Percentiles rank a stretch among this genome's conserved stretches.
Conservation (phyloP, 2,797 vertebrate genomes). For the Ptychobarbus kaznakovi region DNA sequence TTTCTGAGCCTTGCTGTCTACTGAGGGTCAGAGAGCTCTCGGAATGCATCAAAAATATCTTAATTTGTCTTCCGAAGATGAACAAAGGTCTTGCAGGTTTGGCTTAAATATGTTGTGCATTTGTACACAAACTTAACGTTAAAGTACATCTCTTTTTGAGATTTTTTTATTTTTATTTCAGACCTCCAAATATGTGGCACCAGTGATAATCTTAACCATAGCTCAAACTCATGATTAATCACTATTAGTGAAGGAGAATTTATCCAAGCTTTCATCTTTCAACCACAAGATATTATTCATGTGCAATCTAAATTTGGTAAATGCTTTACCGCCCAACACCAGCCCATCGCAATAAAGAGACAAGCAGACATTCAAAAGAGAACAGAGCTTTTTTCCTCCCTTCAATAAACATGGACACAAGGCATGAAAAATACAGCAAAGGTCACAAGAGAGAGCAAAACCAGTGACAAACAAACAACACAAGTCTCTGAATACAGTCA, state of each 20-base stretch:
- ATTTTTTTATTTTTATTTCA: not conserved
- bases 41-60: not conserved
- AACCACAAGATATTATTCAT: not conserved
- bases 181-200: not conserved
- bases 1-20: not conserved
- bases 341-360: slow-evolving; percentile 40
- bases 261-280: not conserved
- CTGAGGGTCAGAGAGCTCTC: not conserved
- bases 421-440: slow-evolving; percentile 54
- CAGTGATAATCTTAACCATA: not conserved
- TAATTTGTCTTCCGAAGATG: not conserved
- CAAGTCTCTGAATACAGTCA: slow-evolving; percentile 26
- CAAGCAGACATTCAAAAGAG: slow-evolving; percentile 46
- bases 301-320: not conserved
- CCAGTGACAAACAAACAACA: slow-evolving; percentile 22
- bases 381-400: slow-evolving; percentile 42
- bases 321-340: not conserved
- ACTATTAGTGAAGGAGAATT: not conserved
- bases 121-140: not conserved
- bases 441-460: slow-evolving; percentile 39
- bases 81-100: not conserved
- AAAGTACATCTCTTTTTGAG: not conserved
- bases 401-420: slow-evolving; percentile 55
- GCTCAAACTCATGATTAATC: not conserved
- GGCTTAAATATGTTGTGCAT: not conserved